Base-by-base conservation (phyloP, 92 coral and sea anemone genomes). In the Zoanthus gigantus region DNA sequence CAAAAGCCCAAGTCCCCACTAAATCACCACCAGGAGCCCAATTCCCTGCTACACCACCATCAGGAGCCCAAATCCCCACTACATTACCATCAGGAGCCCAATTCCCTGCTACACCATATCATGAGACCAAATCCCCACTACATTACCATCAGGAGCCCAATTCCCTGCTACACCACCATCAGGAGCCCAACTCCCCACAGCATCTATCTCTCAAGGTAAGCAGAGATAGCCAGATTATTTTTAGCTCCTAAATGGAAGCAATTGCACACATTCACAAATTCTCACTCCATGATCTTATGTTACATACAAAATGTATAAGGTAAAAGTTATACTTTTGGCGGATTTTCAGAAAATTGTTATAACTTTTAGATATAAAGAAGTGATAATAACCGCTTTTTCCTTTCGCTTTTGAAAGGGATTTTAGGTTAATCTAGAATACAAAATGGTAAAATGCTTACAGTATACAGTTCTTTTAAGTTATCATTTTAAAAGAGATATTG, bases 151-250 rank as follows among this genome's bases (percentile, higher is more conserved):
- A 37, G 2, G 42, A 0, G 42, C 42, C 42, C 42, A 37, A 37
- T 2, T 37, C 42, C 4, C 42, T 4, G 4, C 42, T 37, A 37
- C 42, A 37, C 4, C 4, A 37, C 42, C 42, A 37, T 37, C 4
- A 37, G 42, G 42, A 37, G 42, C 42, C 42, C 42, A 37, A 37
- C 83, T 88, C 74, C 76, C 88, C 61, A 71, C 87, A 88, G 82
- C 87, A 88, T 86, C 91, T 82, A 88, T 52, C 60, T 86, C 89
- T 50, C 83, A 74, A 88, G 88, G 83, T 88, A 82, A 88, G 88
- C 88, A 82, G 91, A 73, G 91, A 74, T 88, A 88, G 88, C 75
- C 88, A 88, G 88, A 83, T 88, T 88, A 82, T 88, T 88, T 88
- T 76, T 71, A 88, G 83, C 91, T 88, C 77, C 42, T 83, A 17